Percentiles rank a stretch among this genome's conserved stretches.
These are phyloP conservation scores for Sphaerodactylus townsendi DNA, from an alignment of 2,113 vertebrate species.

Conservation along the genomic window DNA sequence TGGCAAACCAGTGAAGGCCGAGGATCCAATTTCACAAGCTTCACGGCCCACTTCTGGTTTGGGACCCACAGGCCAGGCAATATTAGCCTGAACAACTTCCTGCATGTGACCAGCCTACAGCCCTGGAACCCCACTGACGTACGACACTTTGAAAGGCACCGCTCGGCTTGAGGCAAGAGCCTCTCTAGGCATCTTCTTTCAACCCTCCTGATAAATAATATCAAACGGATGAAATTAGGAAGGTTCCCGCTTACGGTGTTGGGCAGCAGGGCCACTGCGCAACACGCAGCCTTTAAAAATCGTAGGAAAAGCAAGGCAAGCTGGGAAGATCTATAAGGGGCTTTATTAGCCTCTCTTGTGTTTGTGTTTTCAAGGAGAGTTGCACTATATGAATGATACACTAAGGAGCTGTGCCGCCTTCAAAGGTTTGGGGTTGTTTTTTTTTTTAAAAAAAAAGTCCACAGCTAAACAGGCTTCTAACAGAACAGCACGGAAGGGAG, in stretches of 20 bases:
- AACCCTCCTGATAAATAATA: not conserved
- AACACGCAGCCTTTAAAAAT: not conserved
- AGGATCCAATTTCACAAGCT: too few species aligned
- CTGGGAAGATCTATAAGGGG: not conserved
- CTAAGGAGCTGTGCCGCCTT: not conserved
- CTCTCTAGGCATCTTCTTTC: not conserved
- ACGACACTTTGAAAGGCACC: not conserved
- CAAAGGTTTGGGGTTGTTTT: too few species aligned
- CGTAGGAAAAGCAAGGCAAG: not conserved
- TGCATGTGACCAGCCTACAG: not conserved
- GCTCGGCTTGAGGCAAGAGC: not conserved
- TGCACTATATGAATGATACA: not conserved
- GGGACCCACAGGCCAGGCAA: too few species aligned
- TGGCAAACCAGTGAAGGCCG: too few species aligned
- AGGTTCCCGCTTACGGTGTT: not conserved
- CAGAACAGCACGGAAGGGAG: not conserved
- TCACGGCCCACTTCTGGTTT: too few species aligned
- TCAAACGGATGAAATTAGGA: not conserved
- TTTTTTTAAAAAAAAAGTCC: not conserved
- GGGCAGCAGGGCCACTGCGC: not conserved
- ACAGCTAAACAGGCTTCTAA: not conserved
- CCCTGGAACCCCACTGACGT: not conserved
- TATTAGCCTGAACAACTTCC: not conserved
- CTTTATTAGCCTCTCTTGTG: not conserved
- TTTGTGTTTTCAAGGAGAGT: not conserved